Percentiles rank a stretch among this genome's conserved stretches.
These are phyloP conservation scores for Cyclura pinguis DNA, from an alignment of 2,797 vertebrate genomes.

Conservation along the genomic window DNA sequence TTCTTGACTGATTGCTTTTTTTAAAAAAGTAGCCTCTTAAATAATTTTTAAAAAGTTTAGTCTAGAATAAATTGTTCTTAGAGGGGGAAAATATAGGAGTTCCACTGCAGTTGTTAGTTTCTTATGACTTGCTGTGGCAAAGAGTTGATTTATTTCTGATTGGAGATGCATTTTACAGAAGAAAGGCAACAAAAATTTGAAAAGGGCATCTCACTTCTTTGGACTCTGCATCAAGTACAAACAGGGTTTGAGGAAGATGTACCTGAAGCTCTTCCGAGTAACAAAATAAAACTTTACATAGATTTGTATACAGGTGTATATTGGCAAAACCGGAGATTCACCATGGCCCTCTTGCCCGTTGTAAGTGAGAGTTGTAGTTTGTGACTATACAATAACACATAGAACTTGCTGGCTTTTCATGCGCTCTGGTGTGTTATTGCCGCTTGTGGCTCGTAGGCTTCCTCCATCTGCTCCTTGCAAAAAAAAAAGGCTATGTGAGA, in stretches of 20 bases:
- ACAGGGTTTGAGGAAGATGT: conserved; percentile 25
- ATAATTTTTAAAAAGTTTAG: background rate
- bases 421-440: conserved; percentile 82
- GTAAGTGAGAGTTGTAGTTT: conserved; percentile 86
- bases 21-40: too few relatives aligned
- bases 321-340: conserved; percentile 4
- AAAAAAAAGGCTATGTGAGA: conserved; percentile 46
- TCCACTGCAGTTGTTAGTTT: background rate
- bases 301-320: background rate
- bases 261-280: background rate
- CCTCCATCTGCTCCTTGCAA: conserved; percentile 61
- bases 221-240: conserved; percentile 8
- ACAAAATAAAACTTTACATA: background rate
- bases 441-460: conserved; percentile 73
- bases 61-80: background rate
- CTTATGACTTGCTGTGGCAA: background rate
- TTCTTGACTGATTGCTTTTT: too few relatives aligned
- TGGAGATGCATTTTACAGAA: background rate
- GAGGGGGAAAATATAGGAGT: conserved; percentile 2
- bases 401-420: conserved; percentile 79
- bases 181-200: background rate
- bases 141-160: background rate
- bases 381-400: conserved; percentile 83
- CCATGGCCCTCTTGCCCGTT: conserved; percentile 50
- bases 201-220: background rate